Evolutionary conservation across 2,888 invertebrate species (phyloP).

Genomic region (Parnassius glacialis): DNA sequence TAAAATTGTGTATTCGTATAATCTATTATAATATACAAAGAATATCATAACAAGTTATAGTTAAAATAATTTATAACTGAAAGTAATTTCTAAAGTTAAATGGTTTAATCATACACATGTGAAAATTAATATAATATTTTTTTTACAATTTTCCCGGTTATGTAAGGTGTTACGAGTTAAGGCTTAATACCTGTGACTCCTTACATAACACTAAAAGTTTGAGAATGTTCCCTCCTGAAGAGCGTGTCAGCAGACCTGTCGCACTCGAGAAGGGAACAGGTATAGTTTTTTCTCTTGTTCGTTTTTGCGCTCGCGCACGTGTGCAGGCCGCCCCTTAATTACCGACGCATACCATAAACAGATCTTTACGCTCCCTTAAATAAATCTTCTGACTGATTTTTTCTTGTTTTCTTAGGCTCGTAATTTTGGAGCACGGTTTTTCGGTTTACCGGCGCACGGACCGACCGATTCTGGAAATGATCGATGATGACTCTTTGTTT

Average conservation of each 20-base stretch:
- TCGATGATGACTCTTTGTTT: constrained; percentile 73
- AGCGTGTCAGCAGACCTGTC: constrained; percentile 79
- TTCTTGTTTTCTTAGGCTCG: constrained; percentile 74
- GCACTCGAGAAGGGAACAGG: constrained; percentile 69
- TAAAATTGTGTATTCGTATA: too few species aligned
- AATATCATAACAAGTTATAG: too few species aligned
- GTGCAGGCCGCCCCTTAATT: constrained; percentile 78
- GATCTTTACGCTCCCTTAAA: constrained; percentile 81
- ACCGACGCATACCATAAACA: constrained; percentile 81
- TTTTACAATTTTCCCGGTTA: too few species aligned
- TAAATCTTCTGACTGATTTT: constrained; percentile 70
- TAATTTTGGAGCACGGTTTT: constrained; percentile 67
- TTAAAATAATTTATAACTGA: too few species aligned
- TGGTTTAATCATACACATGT: too few species aligned
- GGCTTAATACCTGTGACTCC: background rate
- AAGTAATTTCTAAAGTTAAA: too few species aligned
- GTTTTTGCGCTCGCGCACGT: constrained; percentile 77
- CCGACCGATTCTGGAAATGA: constrained; percentile 54
- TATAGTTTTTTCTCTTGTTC: constrained; percentile 70
- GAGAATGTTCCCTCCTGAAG: constrained; percentile 50
- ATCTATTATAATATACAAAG: too few species aligned
- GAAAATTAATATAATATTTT: too few species aligned
- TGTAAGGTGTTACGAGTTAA: background rate
- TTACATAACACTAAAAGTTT: constrained; percentile 44
- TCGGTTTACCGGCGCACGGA: constrained; percentile 63